These are phyloP conservation scores for Chionoecetes opilio DNA, from an alignment of 1,140 invertebrate species.

Conservation along the genomic window DNA sequence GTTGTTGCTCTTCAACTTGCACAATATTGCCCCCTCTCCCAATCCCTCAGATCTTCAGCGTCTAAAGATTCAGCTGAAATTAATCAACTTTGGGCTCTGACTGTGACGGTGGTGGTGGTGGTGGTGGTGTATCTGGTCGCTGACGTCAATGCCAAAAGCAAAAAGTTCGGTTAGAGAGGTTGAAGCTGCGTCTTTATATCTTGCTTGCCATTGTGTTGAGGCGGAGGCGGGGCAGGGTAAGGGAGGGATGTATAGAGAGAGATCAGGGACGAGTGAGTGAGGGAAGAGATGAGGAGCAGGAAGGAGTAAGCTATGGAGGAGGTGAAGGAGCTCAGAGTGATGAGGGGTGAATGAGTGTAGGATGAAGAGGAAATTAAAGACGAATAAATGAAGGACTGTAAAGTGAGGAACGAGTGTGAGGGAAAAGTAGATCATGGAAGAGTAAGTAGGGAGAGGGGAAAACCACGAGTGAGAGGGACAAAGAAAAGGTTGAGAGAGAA, in stretches of 20 bases:
- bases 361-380: neutral
- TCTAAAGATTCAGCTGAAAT: constrained; percentile 42
- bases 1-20: neutral
- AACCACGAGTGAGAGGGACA: neutral
- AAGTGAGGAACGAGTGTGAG: neutral
- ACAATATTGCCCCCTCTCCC: neutral
- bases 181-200: neutral
- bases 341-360: neutral
- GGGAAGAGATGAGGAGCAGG: constrained; percentile 45
- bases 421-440: neutral
- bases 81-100: constrained; percentile 1
- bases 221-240: neutral
- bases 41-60: neutral
- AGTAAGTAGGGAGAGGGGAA: neutral
- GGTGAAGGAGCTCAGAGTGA: neutral
- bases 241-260: neutral
- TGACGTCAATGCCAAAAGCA: constrained; percentile 19
- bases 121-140: neutral
- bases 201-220: constrained; percentile 7
- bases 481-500: constrained; percentile 16
- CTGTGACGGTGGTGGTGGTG: neutral
- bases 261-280: neutral
- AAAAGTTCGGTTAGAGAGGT: constrained; percentile 9
- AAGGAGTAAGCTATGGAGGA: neutral
- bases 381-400: neutral